Evolutionary conservation across 2,888 invertebrate species (phyloP), one percentile per base, ranked within the genome.

Genomic region (Ophioninae sp.): DNA sequence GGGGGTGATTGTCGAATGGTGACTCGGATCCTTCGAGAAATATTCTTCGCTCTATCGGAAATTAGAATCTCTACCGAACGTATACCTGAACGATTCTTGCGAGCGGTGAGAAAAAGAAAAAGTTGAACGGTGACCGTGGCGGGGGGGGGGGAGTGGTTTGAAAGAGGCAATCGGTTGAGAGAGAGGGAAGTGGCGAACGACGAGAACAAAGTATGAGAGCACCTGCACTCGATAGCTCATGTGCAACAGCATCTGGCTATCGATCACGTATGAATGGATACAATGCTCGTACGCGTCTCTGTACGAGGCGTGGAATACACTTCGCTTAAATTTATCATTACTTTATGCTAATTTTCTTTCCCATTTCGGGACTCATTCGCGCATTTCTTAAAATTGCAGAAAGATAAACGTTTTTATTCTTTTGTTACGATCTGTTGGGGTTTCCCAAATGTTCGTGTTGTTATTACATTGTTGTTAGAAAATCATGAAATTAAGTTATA

Each of bases 41-140:
- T 78, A 64, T 65, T 75, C 37, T 7, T 76, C 78, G 77, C 69
- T 85, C 77, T 86, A 86, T 86, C 86, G 83, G 83, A 85, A 86
- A 86, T 85, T 83, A 86, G 82, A 84, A 86, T 86, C 85, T 86
- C 81, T 50, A 59, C 50, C 57, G 61, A 37, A 64, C 50, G 72
- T 69, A 77, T 79, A 79, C 68, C 74, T 75, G 68, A 65, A 59
- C 75, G 62, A 74, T 69, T 85, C 81, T 69, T 68, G 41, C 61
- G 78, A 82, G 67, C 76, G 57, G 65, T 65, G 30, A 30, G 62
- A 7, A 64, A 68, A 68, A 50, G 13, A 23, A 44, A 68, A 68
- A 68, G 44, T 20, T 17, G n/a, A n/a, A n/a, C n/a, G 50, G 50
- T 13, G 50, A 50, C 20, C 20, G 59, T 39, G 70, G 20, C 7